Evolutionary conservation across 2,113 vertebrate genomes (phyloP).

Genomic region (Crotalus viridis): DNA sequence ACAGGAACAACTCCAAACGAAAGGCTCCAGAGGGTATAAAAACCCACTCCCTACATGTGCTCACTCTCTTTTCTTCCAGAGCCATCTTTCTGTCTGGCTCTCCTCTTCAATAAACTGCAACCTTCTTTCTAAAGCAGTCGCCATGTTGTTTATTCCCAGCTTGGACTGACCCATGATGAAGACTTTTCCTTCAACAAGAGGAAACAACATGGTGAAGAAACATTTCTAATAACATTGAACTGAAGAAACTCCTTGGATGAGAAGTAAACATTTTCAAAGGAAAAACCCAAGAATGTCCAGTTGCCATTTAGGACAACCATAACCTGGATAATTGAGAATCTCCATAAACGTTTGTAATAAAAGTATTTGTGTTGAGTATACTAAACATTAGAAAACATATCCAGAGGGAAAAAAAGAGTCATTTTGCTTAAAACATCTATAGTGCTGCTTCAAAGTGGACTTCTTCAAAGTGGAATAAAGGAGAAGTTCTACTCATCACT

Average conservation of each 20-base stretch:
- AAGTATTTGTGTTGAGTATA: not conserved
- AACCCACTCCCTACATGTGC: too few species aligned
- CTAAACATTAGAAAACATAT: not conserved
- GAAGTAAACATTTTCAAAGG: not conserved
- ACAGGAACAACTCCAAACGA: too few species aligned
- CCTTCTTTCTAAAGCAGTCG: too few species aligned
- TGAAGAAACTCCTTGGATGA: not conserved
- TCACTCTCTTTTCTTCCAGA: too few species aligned
- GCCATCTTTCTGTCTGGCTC: too few species aligned
- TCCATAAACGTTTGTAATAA: not conserved
- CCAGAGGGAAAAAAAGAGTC: not conserved
- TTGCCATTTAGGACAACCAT: not conserved
- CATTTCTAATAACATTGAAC: not conserved
- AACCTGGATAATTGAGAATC: not conserved
- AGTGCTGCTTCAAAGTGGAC: not conserved
- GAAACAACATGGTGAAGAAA: not conserved
- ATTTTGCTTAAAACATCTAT: not conserved
- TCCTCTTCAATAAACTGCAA: too few species aligned
- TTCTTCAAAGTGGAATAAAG: not conserved
- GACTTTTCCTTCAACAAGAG: too few species aligned
- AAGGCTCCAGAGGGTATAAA: too few species aligned
- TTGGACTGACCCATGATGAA: too few species aligned
- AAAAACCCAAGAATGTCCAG: not conserved
- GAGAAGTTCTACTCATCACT: not conserved
- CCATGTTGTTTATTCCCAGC: too few species aligned